These are phyloP conservation scores for Hylaea fasciaria DNA, from an alignment of 2,888 invertebrate genomes.

Conservation along the genomic window DNA sequence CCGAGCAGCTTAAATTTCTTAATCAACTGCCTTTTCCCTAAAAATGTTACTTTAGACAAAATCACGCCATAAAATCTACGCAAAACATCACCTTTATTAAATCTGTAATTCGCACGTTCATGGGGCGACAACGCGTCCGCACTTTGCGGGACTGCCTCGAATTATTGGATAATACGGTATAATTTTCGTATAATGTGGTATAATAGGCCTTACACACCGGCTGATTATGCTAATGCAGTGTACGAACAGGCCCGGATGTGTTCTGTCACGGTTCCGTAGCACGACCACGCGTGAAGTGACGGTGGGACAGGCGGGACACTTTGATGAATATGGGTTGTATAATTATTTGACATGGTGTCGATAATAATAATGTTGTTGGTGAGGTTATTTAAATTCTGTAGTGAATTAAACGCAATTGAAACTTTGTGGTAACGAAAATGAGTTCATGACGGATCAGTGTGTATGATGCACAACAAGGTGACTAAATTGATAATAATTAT, in stretches of 20 bases:
- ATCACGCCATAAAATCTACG: neutral
- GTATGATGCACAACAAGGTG: neutral
- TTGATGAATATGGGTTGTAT: constrained; percentile 21
- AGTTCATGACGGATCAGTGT: constrained; percentile 13
- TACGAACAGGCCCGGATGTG: constrained; percentile 34
- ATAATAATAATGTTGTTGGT: constrained; percentile 22
- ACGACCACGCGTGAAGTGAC: constrained; percentile 33
- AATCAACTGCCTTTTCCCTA: neutral
- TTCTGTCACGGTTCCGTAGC: constrained; percentile 32
- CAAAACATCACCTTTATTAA: constrained; percentile 12
- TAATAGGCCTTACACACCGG: constrained; percentile 36
- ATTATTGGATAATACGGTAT: constrained; percentile 32
- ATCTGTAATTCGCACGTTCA: constrained; percentile 14
- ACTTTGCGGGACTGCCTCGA: constrained; percentile 26
- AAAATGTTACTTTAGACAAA: constrained; percentile 2
- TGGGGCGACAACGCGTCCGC: constrained; percentile 30
- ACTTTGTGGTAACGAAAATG: constrained; percentile 20
- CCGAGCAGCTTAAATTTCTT: constrained; percentile 5
- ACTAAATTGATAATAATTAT: no score
- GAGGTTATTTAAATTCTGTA: constrained; percentile 29
- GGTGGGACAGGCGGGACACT: constrained; percentile 18
- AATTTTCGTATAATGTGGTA: constrained; percentile 32
- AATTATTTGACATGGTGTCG: constrained; percentile 12
- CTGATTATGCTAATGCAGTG: constrained; percentile 39
- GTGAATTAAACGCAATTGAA: constrained; percentile 7